Evolutionary conservation across 1,140 invertebrate species (phyloP).

Genomic region (Elysia chlorotica): DNA sequence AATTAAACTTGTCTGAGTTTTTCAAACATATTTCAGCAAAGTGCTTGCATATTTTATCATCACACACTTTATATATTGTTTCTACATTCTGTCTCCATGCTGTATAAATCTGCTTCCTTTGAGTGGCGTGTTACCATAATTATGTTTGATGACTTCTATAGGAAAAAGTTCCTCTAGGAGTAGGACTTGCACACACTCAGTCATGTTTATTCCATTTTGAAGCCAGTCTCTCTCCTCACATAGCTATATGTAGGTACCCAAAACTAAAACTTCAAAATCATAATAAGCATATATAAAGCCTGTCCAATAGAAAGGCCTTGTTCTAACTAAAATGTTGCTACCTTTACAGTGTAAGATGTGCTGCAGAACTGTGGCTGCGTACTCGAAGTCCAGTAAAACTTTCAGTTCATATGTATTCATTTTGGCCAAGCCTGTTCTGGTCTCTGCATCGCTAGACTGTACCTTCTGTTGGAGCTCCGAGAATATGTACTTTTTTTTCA

Average conservation of each 20-base stretch:
- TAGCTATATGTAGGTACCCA: too few species aligned
- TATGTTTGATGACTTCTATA: slow-evolving; percentile 7
- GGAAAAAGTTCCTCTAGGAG: slow-evolving; percentile 77
- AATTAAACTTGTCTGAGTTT: slow-evolving; percentile 78
- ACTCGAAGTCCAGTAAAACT: slow-evolving; percentile 71
- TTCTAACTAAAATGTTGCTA: too few species aligned
- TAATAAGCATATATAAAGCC: too few species aligned
- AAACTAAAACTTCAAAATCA: too few species aligned
- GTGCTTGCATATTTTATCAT: slow-evolving; percentile 76
- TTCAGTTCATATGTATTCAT: slow-evolving; percentile 74
- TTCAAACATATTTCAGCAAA: slow-evolving; percentile 78
- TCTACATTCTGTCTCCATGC: slow-evolving; percentile 22
- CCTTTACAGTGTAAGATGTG: slow-evolving; percentile 81
- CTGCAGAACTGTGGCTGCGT: slow-evolving; percentile 77
- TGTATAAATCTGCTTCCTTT: background rate
- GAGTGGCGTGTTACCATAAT: background rate
- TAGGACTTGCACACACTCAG: slow-evolving; percentile 70
- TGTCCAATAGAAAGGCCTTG: too few species aligned
- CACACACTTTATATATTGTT: slow-evolving; percentile 71
- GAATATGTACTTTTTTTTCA: slow-evolving; percentile 66
- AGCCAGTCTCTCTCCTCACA: slow-evolving; percentile 85
- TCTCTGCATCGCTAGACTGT: slow-evolving; percentile 79
- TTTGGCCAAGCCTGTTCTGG: slow-evolving; percentile 69
- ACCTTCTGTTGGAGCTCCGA: slow-evolving; percentile 71
- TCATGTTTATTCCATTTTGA: slow-evolving; percentile 73